Conservation (phyloP, 2,797 vertebrate species). For the Pempheris klunzingeri region DNA sequence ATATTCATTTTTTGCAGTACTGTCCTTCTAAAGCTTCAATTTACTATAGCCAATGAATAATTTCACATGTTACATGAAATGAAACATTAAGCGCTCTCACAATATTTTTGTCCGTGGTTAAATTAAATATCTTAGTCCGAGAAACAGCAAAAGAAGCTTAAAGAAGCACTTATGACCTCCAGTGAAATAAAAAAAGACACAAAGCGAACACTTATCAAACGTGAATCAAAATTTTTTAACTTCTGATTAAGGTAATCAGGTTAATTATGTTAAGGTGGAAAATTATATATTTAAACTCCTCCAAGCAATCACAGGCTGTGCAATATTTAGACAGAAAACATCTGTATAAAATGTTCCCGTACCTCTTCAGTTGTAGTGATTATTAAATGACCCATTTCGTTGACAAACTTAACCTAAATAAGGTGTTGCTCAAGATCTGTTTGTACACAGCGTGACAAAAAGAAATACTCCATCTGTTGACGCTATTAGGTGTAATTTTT, state of each 20-base stretch:
- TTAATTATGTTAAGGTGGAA: constrained; percentile 43
- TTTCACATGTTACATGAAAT: constrained; percentile 29
- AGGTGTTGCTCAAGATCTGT: constrained; percentile 80
- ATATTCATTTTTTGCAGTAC: constrained; percentile 34
- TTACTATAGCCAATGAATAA: constrained; percentile 13
- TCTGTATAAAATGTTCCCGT: constrained; percentile 65
- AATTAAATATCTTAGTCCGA: constrained; percentile 14
- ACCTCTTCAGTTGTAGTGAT: constrained; percentile 71
- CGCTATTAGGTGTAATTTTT: constrained; percentile 95
- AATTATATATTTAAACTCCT: constrained; percentile 51
- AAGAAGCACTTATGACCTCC: constrained; percentile 12
- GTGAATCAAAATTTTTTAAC: not conserved
- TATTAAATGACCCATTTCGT: constrained; percentile 79
- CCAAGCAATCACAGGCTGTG: constrained; percentile 54
- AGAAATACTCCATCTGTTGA: constrained; percentile 98
- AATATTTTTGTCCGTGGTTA: constrained; percentile 9
- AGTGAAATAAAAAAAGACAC: constrained; percentile 4
- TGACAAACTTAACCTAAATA: constrained; percentile 82
- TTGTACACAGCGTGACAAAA: constrained; percentile 83
- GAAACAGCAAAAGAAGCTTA: not conserved
- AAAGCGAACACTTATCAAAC: constrained; percentile 11
- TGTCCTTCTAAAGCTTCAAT: constrained; percentile 23
- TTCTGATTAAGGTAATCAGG: constrained; percentile 18
- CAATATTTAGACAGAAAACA: constrained; percentile 73
- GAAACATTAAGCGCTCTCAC: not conserved